A percentile compares a stretch with the other conserved stretches of the same genome.
phyloP scores from a whole-genome alignment of 2,113 vertebrate species.

The Eclectus roratus region DNA sequence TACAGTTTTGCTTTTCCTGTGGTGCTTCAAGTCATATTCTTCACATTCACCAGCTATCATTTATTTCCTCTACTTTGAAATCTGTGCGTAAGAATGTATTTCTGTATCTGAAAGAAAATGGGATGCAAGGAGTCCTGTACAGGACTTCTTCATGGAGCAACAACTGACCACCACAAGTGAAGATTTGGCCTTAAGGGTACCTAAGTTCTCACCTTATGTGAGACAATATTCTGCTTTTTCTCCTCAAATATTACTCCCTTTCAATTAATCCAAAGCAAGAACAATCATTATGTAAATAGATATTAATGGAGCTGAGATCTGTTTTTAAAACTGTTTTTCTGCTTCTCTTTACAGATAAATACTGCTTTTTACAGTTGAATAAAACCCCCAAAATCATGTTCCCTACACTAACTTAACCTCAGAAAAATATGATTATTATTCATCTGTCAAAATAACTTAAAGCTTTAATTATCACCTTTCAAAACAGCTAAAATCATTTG shows the following conservation, averaged over 20 bases:
- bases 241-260: background rate
- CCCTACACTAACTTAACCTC: background rate
- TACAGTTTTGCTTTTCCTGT: background rate
- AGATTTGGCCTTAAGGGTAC: background rate
- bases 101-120: background rate
- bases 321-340: background rate
- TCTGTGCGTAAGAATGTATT: background rate
- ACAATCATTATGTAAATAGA: background rate
- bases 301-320: background rate
- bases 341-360: background rate
- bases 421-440: background rate
- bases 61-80: background rate
- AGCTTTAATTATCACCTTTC: background rate
- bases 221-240: background rate
- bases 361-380: background rate
- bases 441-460: background rate
- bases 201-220: background rate
- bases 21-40: background rate
- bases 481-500: background rate
- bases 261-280: background rate
- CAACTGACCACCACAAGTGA: background rate
- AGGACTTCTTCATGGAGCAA: background rate
- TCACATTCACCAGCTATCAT: fast-evolving
- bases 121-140: background rate
- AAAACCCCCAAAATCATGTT: background rate